phyloP scores from a whole-genome alignment of 1,140 invertebrate genomes.

The Anadara kagoshimensis region DNA sequence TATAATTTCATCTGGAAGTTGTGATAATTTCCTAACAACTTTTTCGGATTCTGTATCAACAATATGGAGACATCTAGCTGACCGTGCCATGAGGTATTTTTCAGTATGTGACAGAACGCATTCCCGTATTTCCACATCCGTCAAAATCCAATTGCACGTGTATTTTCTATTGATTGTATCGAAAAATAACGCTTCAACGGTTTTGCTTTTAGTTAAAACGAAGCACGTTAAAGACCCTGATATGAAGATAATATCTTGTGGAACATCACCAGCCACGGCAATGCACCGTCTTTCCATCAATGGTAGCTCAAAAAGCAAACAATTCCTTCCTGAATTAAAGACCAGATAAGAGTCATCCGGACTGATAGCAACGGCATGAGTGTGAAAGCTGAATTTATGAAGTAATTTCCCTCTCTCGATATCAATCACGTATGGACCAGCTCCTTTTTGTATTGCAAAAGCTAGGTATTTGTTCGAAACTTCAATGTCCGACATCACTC shows the following conservation, averaged over 20 bases:
- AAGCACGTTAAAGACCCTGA: slow-evolving; percentile 52
- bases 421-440: slow-evolving; percentile 81
- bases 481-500: slow-evolving; percentile 36
- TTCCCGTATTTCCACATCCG: slow-evolving; percentile 58
- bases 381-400: slow-evolving; percentile 79
- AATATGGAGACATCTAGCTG: slow-evolving; percentile 50
- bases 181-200: slow-evolving; percentile 52
- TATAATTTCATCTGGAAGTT: slow-evolving; percentile 55
- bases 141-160: slow-evolving; percentile 44
- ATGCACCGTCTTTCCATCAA: slow-evolving; percentile 62
- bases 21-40: slow-evolving; percentile 43
- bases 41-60: slow-evolving; percentile 46
- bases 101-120: slow-evolving; percentile 56
- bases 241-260: slow-evolving; percentile 56
- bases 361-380: slow-evolving; percentile 90
- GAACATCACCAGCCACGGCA: slow-evolving; percentile 51
- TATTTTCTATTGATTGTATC: slow-evolving; percentile 52
- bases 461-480: slow-evolving; percentile 91
- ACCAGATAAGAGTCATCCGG: slow-evolving; percentile 93
- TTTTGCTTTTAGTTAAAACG: slow-evolving; percentile 56
- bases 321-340: slow-evolving; percentile 86
- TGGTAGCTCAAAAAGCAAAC: slow-evolving; percentile 81
- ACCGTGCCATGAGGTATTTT: slow-evolving; percentile 53
- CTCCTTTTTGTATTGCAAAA: slow-evolving; percentile 93
- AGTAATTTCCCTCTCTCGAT: slow-evolving; percentile 75